phyloP scores from a whole-genome alignment of 92 coral and sea anemone species.

The Parazoanthus atlanticus region DNA sequence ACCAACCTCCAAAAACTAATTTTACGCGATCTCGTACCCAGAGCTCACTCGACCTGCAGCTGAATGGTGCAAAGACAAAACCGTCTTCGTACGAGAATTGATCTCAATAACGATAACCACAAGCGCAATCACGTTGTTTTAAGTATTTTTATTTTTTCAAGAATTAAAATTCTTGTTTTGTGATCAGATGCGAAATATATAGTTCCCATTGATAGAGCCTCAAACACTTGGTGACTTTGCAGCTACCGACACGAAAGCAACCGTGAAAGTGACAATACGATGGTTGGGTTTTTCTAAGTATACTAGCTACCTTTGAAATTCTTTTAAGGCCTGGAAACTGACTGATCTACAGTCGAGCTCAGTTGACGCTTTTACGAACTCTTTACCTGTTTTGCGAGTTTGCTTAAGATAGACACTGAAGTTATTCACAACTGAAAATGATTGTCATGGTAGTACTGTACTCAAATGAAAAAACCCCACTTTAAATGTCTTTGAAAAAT shows the following conservation, averaged over 20 bases:
- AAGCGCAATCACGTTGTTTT: too few species aligned
- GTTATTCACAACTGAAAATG: neutral
- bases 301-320: neutral
- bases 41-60: too few species aligned
- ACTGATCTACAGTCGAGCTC: neutral
- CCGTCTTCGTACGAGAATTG: too few species aligned
- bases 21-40: too few species aligned
- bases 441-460: neutral
- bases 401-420: neutral
- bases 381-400: neutral
- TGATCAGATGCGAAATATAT: too few species aligned
- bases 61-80: too few species aligned
- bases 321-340: neutral
- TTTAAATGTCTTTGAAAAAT: neutral
- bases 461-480: neutral
- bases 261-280: too few species aligned
- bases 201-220: neutral
- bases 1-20: too few species aligned
- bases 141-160: too few species aligned
- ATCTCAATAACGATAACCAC: too few species aligned
- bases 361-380: neutral
- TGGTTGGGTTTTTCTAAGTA: neutral
- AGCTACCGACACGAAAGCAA: neutral
- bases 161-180: too few species aligned
- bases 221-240: neutral